Percentiles rank a stretch among this genome's conserved stretches.
phyloP scores from a whole-genome alignment of 53 echinoderm and acorn worm species.

The Mesocentrotus franciscanus region DNA sequence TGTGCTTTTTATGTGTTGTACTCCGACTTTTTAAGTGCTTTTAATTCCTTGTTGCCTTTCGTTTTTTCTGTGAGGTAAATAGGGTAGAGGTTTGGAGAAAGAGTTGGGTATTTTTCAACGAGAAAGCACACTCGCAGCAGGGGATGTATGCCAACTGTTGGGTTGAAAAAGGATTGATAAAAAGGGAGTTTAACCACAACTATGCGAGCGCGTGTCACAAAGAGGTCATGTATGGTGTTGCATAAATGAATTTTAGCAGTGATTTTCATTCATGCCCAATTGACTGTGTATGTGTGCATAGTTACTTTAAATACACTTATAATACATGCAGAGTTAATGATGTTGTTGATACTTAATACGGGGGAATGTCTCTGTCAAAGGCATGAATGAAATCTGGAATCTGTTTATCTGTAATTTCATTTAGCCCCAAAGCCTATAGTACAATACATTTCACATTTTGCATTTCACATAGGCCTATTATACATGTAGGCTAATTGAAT shows the following conservation, averaged over 20 bases:
- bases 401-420: neutral
- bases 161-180: neutral
- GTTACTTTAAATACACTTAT: slow-evolving; percentile 11
- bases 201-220: slow-evolving; percentile 47
- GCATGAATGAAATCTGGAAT: neutral
- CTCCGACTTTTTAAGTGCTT: neutral
- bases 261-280: slow-evolving; percentile 49
- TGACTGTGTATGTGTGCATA: slow-evolving; percentile 21
- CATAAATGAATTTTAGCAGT: slow-evolving; percentile 44
- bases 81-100: neutral
- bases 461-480: neutral
- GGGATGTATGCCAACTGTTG: neutral
- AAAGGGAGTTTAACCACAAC: slow-evolving; percentile 23
- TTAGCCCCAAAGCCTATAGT: neutral
- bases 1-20: slow-evolving; percentile 23
- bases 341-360: neutral
- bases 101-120: neutral
- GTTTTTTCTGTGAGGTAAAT: neutral
- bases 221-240: slow-evolving; percentile 43
- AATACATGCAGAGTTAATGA: neutral
- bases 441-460: neutral
- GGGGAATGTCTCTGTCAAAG: neutral
- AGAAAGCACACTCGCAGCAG: slow-evolving; percentile 27
- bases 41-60: neutral
- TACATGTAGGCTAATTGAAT: neutral